phyloP scores from a whole-genome alignment of 2,797 vertebrate species.

The Paguma larvata region DNA sequence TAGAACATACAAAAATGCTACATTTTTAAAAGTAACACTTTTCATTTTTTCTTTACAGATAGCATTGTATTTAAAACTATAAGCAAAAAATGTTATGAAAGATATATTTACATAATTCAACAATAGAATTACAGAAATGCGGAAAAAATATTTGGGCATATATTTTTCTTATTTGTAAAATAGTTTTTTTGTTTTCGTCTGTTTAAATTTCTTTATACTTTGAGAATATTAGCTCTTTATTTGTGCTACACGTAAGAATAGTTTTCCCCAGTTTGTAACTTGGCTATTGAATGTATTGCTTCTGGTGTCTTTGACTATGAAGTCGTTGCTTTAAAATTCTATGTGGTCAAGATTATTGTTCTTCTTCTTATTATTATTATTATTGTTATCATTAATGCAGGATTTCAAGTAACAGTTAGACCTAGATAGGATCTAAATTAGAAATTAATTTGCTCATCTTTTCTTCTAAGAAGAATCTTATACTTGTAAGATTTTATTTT shows the following conservation, averaged over 20 bases:
- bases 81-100: not conserved
- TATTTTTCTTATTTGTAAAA: not conserved
- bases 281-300: not conserved
- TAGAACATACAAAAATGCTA: not conserved
- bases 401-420: not conserved
- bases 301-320: not conserved
- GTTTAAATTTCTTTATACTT: not conserved
- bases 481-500: slow-evolving; percentile 4
- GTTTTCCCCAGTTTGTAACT: not conserved
- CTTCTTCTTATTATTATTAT: no score
- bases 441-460: not conserved
- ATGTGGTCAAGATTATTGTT: no score
- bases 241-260: not conserved
- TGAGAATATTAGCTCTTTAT: not conserved
- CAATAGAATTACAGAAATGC: not conserved
- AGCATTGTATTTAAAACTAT: not conserved
- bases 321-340: not conserved
- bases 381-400: not conserved
- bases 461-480: not conserved
- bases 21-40: not conserved
- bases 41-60: not conserved
- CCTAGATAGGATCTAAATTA: not conserved
- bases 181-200: not conserved
- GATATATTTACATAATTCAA: not conserved
- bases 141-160: not conserved